A percentile compares a stretch with the other conserved stretches of the same genome.
These are phyloP conservation scores for Liparis tanakae DNA, from an alignment of 2,797 vertebrate species.

Conservation along the genomic window DNA sequence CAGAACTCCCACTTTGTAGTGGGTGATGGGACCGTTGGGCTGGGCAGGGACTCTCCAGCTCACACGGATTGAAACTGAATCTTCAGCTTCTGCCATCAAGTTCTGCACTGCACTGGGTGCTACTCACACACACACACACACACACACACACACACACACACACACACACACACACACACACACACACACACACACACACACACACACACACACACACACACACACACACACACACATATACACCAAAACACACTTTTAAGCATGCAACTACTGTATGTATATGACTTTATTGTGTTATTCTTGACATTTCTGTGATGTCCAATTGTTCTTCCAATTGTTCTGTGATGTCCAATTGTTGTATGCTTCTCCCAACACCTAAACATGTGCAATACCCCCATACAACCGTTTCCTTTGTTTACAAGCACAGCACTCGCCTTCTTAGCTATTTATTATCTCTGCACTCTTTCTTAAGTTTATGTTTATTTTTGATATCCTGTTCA, in stretches of 20 bases:
- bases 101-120: slow-evolving; percentile 90
- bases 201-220: slow-evolving; percentile 26
- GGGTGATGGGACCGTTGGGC: slow-evolving; percentile 92
- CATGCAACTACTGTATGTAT: background rate
- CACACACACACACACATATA: slow-evolving; percentile 24
- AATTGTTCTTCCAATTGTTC: no score
- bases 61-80: slow-evolving; percentile 89
- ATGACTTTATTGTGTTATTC: background rate
- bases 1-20: slow-evolving; percentile 89
- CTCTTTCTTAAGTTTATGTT: no score
- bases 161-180: slow-evolving; percentile 19
- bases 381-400: no score
- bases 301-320: background rate
- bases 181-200: slow-evolving; percentile 17
- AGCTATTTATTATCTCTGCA: no score
- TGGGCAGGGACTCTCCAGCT: slow-evolving; percentile 90
- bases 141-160: slow-evolving; percentile 18
- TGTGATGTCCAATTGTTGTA: no score
- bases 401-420: no score
- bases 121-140: slow-evolving; percentile 59
- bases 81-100: slow-evolving; percentile 85
- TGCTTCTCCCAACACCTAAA: no score
- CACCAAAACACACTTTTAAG: background rate
- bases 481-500: no score
- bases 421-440: no score